phyloP scores from a whole-genome alignment of 2,888 invertebrate species.

The Lomographa bimaculata region DNA sequence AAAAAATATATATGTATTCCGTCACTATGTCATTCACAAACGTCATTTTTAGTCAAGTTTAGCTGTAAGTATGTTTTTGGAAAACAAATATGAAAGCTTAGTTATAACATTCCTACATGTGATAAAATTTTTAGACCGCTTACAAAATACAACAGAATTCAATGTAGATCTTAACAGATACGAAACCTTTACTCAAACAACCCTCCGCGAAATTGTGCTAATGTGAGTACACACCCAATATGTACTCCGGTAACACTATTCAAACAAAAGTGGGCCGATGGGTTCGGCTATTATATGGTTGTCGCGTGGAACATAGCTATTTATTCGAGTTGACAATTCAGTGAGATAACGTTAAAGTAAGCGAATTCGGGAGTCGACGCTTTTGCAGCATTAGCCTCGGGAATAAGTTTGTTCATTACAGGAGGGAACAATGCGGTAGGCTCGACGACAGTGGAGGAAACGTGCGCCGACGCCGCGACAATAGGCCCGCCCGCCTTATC shows the following conservation, averaged over 20 bases:
- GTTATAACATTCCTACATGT: too few relatives aligned
- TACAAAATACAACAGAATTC: slow-evolving; percentile 18
- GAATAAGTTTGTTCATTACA: slow-evolving; percentile 83
- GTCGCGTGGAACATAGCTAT: slow-evolving; percentile 46
- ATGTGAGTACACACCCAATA: slow-evolving; percentile 64
- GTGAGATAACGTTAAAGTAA: slow-evolving; percentile 64
- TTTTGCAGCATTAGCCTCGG: slow-evolving; percentile 71
- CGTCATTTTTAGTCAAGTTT: too few relatives aligned
- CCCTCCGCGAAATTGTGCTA: slow-evolving; percentile 61
- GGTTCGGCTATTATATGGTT: slow-evolving; percentile 61
- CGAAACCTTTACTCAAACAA: slow-evolving; percentile 67
- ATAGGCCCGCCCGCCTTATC: slow-evolving; percentile 76
- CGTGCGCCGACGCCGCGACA: slow-evolving; percentile 82
- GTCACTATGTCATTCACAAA: too few relatives aligned
- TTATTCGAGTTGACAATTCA: slow-evolving; percentile 57
- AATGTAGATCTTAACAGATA: slow-evolving; percentile 58
- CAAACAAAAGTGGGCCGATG: slow-evolving; percentile 75
- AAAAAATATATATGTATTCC: too few relatives aligned
- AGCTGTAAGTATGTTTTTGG: too few relatives aligned
- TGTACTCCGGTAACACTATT: slow-evolving; percentile 62
- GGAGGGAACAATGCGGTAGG: slow-evolving; percentile 75
- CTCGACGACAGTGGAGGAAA: slow-evolving; percentile 79
- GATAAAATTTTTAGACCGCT: too few relatives aligned
- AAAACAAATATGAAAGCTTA: too few relatives aligned
- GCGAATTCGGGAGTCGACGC: slow-evolving; percentile 68